Evolutionary conservation across 2,888 invertebrate genomes (phyloP).

Genomic region (Pyralis farinalis): DNA sequence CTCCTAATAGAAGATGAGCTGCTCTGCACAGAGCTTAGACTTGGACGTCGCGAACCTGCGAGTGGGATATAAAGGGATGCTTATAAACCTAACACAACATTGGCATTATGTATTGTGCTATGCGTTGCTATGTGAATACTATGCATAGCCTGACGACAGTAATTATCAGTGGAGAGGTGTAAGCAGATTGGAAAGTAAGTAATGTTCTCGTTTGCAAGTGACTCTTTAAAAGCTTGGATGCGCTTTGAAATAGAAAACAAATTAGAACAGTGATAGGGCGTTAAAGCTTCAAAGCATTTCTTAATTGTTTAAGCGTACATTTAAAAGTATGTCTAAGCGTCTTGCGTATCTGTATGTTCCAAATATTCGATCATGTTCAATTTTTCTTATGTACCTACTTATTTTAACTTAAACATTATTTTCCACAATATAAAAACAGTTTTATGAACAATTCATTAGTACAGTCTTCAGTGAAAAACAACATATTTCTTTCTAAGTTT

Average conservation of each 20-base stretch:
- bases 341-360: no score
- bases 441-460: no score
- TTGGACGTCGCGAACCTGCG: slow-evolving; percentile 93
- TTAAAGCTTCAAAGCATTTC: neutral
- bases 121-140: slow-evolving; percentile 17
- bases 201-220: neutral
- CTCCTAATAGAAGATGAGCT: slow-evolving; percentile 91
- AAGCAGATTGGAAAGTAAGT: slow-evolving; percentile 1
- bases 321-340: no score
- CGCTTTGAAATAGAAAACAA: slow-evolving; percentile 2
- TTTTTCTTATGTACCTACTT: no score
- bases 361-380: no score
- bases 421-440: no score
- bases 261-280: neutral
- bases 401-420: no score
- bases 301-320: neutral
- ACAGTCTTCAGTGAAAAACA: no score
- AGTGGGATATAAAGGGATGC: slow-evolving; percentile 16
- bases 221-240: slow-evolving; percentile 4
- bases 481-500: no score
- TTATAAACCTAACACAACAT: slow-evolving; percentile 9
- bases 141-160: slow-evolving; percentile 14
- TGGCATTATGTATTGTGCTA: slow-evolving; percentile 9
- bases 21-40: slow-evolving; percentile 92
- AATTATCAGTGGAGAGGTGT: slow-evolving; percentile 2